Percentiles rank a stretch among this genome's conserved stretches.
Conservation (phyloP, 2,888 invertebrate genomes). For the Eupithecia tripunctaria region DNA sequence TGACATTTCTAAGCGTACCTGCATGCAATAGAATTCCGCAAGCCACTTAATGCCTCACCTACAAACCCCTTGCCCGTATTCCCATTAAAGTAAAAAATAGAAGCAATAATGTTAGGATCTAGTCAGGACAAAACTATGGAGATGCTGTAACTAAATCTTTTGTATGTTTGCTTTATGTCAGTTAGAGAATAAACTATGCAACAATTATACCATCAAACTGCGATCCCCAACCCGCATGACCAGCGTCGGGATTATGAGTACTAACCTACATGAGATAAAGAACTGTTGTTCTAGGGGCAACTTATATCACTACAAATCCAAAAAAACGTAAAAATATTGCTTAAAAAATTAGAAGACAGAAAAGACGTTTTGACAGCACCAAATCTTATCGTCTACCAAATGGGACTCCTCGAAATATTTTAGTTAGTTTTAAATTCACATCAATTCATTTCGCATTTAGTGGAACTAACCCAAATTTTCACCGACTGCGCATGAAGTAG, state of each 20-base stretch:
- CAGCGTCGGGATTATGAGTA: too few species aligned
- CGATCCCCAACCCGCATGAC: too few species aligned
- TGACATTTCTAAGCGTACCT: slow-evolving; percentile 57
- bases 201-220: too few species aligned
- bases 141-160: slow-evolving; percentile 28
- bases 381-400: too few species aligned
- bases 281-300: not conserved
- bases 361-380: not conserved
- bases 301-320: not conserved
- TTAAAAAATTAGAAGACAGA: not conserved
- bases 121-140: slow-evolving; percentile 63
- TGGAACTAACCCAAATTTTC: too few species aligned
- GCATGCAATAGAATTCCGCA: slow-evolving; percentile 79
- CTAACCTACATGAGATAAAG: too few species aligned
- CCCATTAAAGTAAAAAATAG: slow-evolving; percentile 79
- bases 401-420: too few species aligned
- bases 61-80: slow-evolving; percentile 85
- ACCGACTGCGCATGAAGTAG: not conserved
- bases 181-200: too few species aligned
- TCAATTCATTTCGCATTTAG: too few species aligned
- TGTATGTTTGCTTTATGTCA: not conserved
- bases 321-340: not conserved
- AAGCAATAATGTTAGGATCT: slow-evolving; percentile 79
- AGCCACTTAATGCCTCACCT: slow-evolving; percentile 77
- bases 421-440: too few species aligned